Evolutionary conservation across 1,140 invertebrate species (phyloP).

Genomic region (Dinothrombium tinctorium): DNA sequence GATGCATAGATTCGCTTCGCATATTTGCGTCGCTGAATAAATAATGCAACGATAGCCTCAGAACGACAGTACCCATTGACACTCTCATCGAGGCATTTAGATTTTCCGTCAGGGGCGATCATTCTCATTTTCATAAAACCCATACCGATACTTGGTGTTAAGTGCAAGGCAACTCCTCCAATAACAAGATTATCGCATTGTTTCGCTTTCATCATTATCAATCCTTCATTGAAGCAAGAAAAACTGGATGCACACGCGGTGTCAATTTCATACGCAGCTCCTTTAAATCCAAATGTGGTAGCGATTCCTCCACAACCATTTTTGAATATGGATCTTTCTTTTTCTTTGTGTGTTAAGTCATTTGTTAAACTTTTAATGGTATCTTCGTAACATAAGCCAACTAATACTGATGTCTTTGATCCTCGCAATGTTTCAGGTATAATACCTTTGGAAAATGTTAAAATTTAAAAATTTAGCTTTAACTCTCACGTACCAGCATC

Average conservation of each 20-base stretch:
- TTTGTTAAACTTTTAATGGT: no score
- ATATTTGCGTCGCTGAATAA: neutral
- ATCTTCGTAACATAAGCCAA: no score
- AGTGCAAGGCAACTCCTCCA: constrained; percentile 44
- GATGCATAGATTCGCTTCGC: constrained; percentile 26
- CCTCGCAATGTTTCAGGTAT: no score
- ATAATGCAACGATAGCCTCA: neutral
- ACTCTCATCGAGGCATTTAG: neutral
- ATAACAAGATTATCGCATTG: neutral
- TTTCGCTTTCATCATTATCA: neutral
- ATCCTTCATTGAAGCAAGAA: neutral
- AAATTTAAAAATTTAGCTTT: no score
- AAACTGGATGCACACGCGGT: neutral
- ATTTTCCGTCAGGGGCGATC: neutral
- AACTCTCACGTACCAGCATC: constrained; percentile 77
- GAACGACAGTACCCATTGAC: neutral
- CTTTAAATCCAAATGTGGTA: no score
- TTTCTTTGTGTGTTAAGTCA: no score
- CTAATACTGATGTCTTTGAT: no score
- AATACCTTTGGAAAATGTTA: no score
- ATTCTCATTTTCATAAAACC: neutral
- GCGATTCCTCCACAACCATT: no score
- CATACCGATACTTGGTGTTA: constrained; percentile 32
- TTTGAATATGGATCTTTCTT: no score
- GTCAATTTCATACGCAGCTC: no score